phyloP scores from a whole-genome alignment of 2,888 invertebrate species.

The Eudemis profundana region DNA sequence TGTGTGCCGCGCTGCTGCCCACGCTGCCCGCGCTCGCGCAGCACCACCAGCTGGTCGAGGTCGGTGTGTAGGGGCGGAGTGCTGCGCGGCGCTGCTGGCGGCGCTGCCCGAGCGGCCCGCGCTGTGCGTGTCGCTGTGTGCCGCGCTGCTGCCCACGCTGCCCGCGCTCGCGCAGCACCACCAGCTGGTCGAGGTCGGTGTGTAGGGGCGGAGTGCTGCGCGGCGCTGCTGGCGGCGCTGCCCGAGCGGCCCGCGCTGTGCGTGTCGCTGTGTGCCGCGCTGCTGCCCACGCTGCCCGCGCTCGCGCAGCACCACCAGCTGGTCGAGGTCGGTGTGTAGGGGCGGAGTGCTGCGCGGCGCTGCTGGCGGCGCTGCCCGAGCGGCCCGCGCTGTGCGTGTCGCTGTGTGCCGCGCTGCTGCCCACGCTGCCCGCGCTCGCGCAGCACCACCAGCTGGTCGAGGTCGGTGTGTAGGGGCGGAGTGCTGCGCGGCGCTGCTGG shows the following conservation, averaged over 20 bases:
- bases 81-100: conserved; percentile 43
- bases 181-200: conserved; percentile 62
- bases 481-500: conserved; percentile 15
- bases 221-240: conserved; percentile 62
- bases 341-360: conserved; percentile 53
- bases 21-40: conserved; percentile 63
- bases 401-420: too few relatives aligned
- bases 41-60: conserved; percentile 63
- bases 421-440: too few relatives aligned
- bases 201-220: conserved; percentile 49
- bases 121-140: conserved; percentile 63
- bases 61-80: conserved; percentile 47
- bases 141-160: conserved; percentile 64
- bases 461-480: conserved; percentile 48
- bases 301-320: conserved; percentile 57
- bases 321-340: conserved; percentile 49
- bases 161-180: conserved; percentile 60
- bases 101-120: conserved; percentile 31
- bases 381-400: conserved; percentile 49
- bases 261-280: too few relatives aligned
- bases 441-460: conserved; percentile 62
- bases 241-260: conserved; percentile 54
- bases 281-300: not conserved
- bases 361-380: conserved; percentile 64
- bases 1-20: conserved; percentile 64